Base-by-base conservation (phyloP, 2,797 vertebrate genomes). In the Synaphobranchus kaupii region DNA sequence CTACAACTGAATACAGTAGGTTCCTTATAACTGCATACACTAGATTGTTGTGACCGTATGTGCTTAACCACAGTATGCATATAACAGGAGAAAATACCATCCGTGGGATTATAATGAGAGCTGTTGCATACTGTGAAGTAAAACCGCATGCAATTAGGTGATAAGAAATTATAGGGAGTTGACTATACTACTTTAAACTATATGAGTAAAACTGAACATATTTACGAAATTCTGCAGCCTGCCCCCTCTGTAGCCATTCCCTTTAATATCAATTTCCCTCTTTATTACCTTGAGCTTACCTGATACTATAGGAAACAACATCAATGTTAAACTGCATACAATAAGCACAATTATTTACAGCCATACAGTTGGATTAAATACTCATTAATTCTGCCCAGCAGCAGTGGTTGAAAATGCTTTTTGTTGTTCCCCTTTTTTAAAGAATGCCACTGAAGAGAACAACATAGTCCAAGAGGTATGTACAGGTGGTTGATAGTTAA, bases 271-370 rank as follows among this genome's bases (percentile, higher is more conserved):
- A 58, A 68, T 68, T 89, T 80, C 87, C 87, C 91, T 89, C 88
- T 90, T 90, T 90, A 92, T 90, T 91, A 91, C 76, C 90, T 66
- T 83, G 90, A 91, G 86, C 83, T 89, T 89, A 92, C 78, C 90
- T 93, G 92, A 92, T 91, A 93, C 90, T 91, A 94, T 91, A 88
- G 90, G 92, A 91, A 58, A 92, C 92, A 94, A 93, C 91, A 92
- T 87, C 85, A 83, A 91, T 80, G 90, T 90, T 86, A 88, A 91
- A 89, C 86, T 68, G 83, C 89, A 89, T 91, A 91, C 28, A 83
- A 89, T 90, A 90, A 90, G 91, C 92, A 87, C 88, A 92, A 90
- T 90, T 92, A 87, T 92, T 90, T 90, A 93, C 91, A 92, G 88
- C 87, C 89, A 89, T 84, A 89, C 90, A 87, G 88, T 89, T 90